Percentiles rank a stretch among this genome's conserved stretches.
These are phyloP conservation scores for Folsomia manolachei DNA, from an alignment of 2,888 invertebrate species.

Conservation along the genomic window DNA sequence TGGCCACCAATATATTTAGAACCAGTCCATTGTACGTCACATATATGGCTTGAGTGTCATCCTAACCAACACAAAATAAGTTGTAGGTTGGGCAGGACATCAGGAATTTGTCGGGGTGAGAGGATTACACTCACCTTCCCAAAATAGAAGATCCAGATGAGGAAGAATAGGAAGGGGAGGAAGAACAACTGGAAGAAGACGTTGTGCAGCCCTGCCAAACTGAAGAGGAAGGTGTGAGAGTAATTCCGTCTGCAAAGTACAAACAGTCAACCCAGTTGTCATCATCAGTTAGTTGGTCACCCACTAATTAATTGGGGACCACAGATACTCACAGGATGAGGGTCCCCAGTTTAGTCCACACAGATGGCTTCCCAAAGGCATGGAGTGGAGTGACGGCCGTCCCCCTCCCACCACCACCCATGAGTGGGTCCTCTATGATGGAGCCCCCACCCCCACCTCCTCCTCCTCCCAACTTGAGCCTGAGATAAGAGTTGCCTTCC, in stretches of 20 bases:
- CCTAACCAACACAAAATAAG: slow-evolving; percentile 10
- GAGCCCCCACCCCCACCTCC: background rate
- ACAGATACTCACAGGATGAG: slow-evolving; percentile 54
- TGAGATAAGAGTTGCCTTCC: slow-evolving; percentile 72
- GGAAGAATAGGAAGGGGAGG: slow-evolving; percentile 66
- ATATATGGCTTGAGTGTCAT: slow-evolving; percentile 62
- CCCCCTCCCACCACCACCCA: slow-evolving; percentile 12
- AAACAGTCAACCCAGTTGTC: background rate
- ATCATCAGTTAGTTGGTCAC: background rate
- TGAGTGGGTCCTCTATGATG: background rate
- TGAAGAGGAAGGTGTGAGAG: slow-evolving; percentile 74
- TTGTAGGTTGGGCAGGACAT: no score
- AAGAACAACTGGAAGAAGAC: slow-evolving; percentile 71
- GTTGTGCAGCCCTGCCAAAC: slow-evolving; percentile 70
- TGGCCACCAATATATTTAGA: slow-evolving; percentile 66
- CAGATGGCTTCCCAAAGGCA: slow-evolving; percentile 72
- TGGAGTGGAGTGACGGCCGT: slow-evolving; percentile 58
- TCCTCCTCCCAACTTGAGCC: slow-evolving; percentile 6
- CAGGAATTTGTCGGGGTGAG: no score
- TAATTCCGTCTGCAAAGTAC: slow-evolving; percentile 66
- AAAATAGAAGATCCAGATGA: slow-evolving; percentile 76
- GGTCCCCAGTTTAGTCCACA: slow-evolving; percentile 66
- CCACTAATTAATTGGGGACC: background rate
- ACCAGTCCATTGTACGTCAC: slow-evolving; percentile 69
- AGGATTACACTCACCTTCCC: slow-evolving; percentile 54